Base-by-base conservation (phyloP, 2,797 vertebrate species). In the Erpetoichthys calabaricus region DNA sequence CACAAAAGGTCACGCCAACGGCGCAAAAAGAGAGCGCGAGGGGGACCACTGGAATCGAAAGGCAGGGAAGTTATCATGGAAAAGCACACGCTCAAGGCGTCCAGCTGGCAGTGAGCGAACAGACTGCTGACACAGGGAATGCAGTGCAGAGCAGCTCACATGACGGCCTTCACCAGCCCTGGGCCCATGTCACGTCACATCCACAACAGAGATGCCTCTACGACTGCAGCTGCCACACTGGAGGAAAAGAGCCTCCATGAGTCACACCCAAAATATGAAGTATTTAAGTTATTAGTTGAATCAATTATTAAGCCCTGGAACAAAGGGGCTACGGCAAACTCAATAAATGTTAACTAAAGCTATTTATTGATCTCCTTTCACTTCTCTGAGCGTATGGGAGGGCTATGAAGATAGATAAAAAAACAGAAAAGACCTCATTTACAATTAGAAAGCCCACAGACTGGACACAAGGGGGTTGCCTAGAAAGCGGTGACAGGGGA, bases 221-320 rank as follows among this genome's bases (percentile, higher is more conserved):
- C 7, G n/a, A n/a, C 47, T 49, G 7, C 47, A 49, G n/a, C 3
- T 7, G 47, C 7, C 7, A 49, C 7, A 49, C 47, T 7, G 7
- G 7, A n/a, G 47, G 47, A 49, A n/a, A 49, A n/a, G 47, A 25
- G 25, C 25, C 25, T 25, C 25, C 2, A 25, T 25, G 62, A 49
- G 49, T 44, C 5, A 58, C 64, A 64, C 68, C 47, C 41, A 49
- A 70, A 57, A 73, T 68, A 59, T 60, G 51, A 55, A 66, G 65
- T 71, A 71, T 60, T 69, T 62, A 66, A 73, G 65, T 73, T 70
- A 67, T 78, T 68, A 68, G 65, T 67, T 67, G 67, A 70, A 78
- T 75, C 64, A 60, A 72, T 71, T 74, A 72, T 67, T 59, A 73
- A 64, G 64, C 68, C 62, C 62, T 59, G 64, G 65, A 73, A 63